Evolutionary conservation across 2,888 invertebrate genomes (phyloP).

Genomic region (Cataglyphis albicans): DNA sequence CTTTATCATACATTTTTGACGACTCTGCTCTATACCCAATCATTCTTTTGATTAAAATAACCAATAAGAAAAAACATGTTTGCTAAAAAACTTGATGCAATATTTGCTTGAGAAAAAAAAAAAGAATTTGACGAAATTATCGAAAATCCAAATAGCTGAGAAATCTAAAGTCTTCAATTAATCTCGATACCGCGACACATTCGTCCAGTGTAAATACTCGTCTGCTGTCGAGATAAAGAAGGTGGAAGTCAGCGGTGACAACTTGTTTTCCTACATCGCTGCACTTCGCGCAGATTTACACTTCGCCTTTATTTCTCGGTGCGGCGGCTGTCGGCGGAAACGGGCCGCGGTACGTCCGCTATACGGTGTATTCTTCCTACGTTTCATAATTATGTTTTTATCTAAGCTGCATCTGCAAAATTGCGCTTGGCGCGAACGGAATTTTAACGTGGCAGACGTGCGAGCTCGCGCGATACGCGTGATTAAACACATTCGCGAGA

Average conservation of each 20-base stretch:
- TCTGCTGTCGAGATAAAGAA: slow-evolving; percentile 46
- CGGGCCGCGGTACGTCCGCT: slow-evolving; percentile 33
- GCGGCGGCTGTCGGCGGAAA: slow-evolving; percentile 38
- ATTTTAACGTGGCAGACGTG: slow-evolving; percentile 39
- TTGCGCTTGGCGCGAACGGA: slow-evolving; percentile 36
- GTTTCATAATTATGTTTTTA: slow-evolving; percentile 55
- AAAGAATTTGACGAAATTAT: slow-evolving; percentile 31
- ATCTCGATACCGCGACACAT: slow-evolving; percentile 47
- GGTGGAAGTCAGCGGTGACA: slow-evolving; percentile 62
- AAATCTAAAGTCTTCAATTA: slow-evolving; percentile 27
- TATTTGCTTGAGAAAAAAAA: not conserved
- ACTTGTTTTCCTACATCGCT: slow-evolving; percentile 65
- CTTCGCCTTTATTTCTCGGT: slow-evolving; percentile 57
- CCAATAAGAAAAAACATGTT: not conserved
- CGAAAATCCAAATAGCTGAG: slow-evolving; percentile 26
- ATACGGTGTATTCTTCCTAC: slow-evolving; percentile 8
- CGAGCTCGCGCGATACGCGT: slow-evolving; percentile 35
- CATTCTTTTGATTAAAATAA: not conserved
- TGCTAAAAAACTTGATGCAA: not conserved
- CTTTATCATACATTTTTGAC: not conserved
- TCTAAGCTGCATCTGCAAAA: slow-evolving; percentile 44
- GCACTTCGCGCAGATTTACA: slow-evolving; percentile 61
- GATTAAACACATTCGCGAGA: slow-evolving; percentile 48
- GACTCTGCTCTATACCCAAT: not conserved
- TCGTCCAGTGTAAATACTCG: slow-evolving; percentile 56